Conservation (phyloP, 2,113 vertebrate genomes). For the Poicephalus meyeri region DNA sequence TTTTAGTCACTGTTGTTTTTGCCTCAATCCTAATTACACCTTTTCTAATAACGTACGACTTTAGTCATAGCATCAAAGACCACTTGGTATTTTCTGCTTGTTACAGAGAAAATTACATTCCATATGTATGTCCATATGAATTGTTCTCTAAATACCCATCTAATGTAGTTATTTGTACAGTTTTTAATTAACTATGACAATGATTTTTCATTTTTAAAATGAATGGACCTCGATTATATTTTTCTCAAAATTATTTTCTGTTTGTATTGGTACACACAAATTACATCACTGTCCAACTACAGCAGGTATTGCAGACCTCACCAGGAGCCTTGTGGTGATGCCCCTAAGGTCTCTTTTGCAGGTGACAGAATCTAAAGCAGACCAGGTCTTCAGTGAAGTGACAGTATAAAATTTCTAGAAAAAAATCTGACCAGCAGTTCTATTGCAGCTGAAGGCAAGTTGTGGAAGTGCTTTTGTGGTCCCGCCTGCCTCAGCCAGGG, state of each 20-base stretch:
- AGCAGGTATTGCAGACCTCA: not conserved
- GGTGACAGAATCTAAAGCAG: not conserved
- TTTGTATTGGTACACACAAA: not conserved
- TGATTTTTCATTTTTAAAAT: not conserved
- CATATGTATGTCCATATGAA: not conserved
- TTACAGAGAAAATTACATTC: not conserved
- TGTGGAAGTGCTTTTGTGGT: not conserved
- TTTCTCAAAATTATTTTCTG: not conserved
- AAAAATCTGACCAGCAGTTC: not conserved
- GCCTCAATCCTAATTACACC: not conserved
- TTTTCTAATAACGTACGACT: not conserved
- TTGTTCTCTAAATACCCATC: not conserved
- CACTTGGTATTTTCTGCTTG: not conserved
- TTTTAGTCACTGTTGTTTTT: not conserved
- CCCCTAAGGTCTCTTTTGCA: not conserved
- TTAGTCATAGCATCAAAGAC: not conserved
- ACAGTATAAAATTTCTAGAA: not conserved
- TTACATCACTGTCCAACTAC: not conserved
- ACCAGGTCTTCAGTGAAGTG: not conserved
- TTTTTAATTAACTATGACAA: not conserved
- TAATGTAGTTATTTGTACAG: not conserved
- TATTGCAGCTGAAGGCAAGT: not conserved
- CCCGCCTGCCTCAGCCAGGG: not conserved
- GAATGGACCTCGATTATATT: not conserved
- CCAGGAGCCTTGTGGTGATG: not conserved